Evolutionary conservation across 2,113 vertebrate genomes (phyloP), one percentile per base, ranked within the genome.

Genomic region (Anhinga anhinga): DNA sequence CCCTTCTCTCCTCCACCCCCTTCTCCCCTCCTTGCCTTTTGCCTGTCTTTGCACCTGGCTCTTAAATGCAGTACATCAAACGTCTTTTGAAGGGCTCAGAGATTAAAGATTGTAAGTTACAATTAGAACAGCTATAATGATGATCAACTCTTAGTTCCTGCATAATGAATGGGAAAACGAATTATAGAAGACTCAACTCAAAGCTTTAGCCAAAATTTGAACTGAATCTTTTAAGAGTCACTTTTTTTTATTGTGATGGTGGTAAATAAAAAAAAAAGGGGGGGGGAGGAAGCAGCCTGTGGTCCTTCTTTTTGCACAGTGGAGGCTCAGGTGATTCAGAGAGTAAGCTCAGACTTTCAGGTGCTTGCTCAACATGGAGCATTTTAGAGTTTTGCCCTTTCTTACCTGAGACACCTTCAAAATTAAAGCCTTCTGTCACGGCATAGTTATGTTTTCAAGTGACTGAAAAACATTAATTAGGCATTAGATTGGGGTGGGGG

Each of bases 81-180:
- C 44, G 36, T 63, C 69, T 92, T 95, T 84, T 91, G 94, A 93
- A 93, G 73, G 59, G 61, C 61, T 96, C 69, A 65, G 80, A 92
- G 78, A 94, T 74, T 73, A 82, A 78, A 86, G 88, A 85, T 61
- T 87, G 23, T 45, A 85, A 81, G 27, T 91, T 91, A 86, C 93
- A 89, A 78, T 94, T 94, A 85, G 53, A 96, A 91, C 47, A 76
- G 49, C 65, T 76, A 44, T 94, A 93, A 90, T 80, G 84, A 93
- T 90, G 89, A 93, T 93, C 62, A 89, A 0, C 61, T 85, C 62
- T 74, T 66, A 56, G 56, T 87, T 94, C 42, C 56, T 94, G 87
- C 87, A 91, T 96, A 94, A 94, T 90, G 70, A 93, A 49, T 82
- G 29, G 40, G 36, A 74, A 88, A 93, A 92, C 27, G 29, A 86